Base-by-base conservation (phyloP, 2,113 vertebrate species). In the Alligator mississippiensis region DNA sequence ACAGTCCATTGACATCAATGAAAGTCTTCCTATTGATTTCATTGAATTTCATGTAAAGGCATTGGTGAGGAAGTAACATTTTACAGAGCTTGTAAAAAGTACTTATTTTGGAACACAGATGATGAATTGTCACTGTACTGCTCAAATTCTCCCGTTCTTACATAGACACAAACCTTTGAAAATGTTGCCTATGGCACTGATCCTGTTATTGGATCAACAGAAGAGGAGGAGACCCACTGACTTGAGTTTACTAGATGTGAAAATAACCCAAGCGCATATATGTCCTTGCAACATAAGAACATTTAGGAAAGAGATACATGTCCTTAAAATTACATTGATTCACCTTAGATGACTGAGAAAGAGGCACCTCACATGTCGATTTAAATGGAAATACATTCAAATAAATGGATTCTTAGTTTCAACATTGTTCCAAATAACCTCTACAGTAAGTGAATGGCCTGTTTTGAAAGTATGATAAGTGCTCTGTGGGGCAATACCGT, bases 331-430 rank as follows among this genome's bases (percentile, higher is more conserved):
- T 91, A 94, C 89, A 96, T 97, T 85, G 91, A 88, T 96, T 98
- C 97, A 97, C 97, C 97, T 97, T 97, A 95, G 30, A 80, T 93
- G 96, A 93, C 12, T 79, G 85, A 96, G 94, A 96, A 96, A 97
- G 91, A 97, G 85, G 75, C 64, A 9, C 96, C 96, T 97, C 97
- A 82, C 88, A 96, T 94, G 83, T 95, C 96, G 96, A 98, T 98
- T 98, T 97, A 98, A 98, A 97, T 98, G 97, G 97, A 98, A 98
- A 98, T 98, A 85, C 95, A 98, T 98, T 98, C 97, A 98, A 98
- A 98, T 97, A 97, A 98, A 97, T 97, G 97, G 95, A 96, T 97
- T 97, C 97, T 96, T 95, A 90, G 90, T 96, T 96, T 97, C 96
- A n/a, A 94, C 92, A 92, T 97, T 97, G 91, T 96, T 93, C 92